Base-by-base conservation (phyloP, 1,140 invertebrate species). In the Pseudomyrmex cubaensis region DNA sequence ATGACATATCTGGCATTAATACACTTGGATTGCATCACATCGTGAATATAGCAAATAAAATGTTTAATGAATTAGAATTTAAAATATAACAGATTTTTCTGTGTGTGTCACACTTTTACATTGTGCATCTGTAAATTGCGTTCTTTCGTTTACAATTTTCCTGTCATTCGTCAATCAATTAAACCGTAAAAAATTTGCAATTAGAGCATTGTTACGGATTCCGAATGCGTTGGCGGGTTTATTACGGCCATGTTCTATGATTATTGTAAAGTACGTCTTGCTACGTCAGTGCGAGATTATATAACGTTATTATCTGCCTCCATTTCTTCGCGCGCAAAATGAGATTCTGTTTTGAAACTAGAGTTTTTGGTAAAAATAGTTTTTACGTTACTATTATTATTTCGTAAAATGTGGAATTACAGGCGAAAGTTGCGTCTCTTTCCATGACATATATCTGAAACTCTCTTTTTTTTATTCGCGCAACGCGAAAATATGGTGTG, bases 1-100 rank as follows among this genome's bases (percentile, higher is more conserved):
- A 70, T 70, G 54, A 48, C 52, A 44, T 56, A 35, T 63, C 44
- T 74, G 22, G 22, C 13, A 52, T 61, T 74, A 63, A 22, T 50
- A 7, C 9, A 75, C 25, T 63, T 46, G 63, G 48, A 15, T 50
- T 35, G 35, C 35, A 35, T 20, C 1, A 63, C 10, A 46, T 13
- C 9, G 2, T 46, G 12, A 63, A 74, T 48, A 13, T n/a, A 59
- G 13, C 46, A 12, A 20, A 2, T 73, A 8, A 17, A 17, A 15
- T n/a, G 8, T 75, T 15, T 9, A 17, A 66, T 52, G 20, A 61
- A 57, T 22, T 4, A 63, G 22, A 62, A 13, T 48, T 62, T 15
- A 12, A 74, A 61, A 20, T 56, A 12, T 5, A 17, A 44, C 3
- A 46, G 20, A 61, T 13, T 22, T 12, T 2, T 12, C 17, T 17